These are phyloP conservation scores for Caenorhabditis sulstoni DNA, from an alignment of 2,888 invertebrate species.

Conservation along the genomic window DNA sequence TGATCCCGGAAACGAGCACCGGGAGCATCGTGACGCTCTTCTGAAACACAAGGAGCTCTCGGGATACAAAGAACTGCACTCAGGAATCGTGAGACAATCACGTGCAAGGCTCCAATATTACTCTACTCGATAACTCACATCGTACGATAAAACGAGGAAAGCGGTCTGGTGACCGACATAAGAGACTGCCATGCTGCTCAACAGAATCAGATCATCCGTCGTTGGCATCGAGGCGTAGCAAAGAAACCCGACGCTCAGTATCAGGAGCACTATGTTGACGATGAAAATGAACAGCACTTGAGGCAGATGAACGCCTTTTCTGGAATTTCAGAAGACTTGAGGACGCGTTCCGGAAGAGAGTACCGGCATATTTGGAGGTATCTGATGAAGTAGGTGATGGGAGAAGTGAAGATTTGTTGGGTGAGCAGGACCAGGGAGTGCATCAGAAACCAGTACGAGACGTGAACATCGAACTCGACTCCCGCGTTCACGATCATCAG, in stretches of 20 bases:
- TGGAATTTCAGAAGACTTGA: constrained; percentile 7
- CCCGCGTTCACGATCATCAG: constrained; percentile 36
- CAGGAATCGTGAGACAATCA: too few species aligned
- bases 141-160: constrained; percentile 33
- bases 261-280: constrained; percentile 14
- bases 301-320: constrained; percentile 29
- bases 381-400: constrained; percentile 23
- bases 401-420: constrained; percentile 28
- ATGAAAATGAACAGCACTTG: constrained; percentile 8
- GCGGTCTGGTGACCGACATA: constrained; percentile 23
- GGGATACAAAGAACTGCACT: too few species aligned
- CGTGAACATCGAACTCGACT: not conserved
- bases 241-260: constrained; percentile 8
- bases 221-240: constrained; percentile 27
- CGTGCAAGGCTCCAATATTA: too few species aligned
- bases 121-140: constrained; percentile 26
- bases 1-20: constrained; percentile 13
- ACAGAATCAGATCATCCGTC: constrained; percentile 6
- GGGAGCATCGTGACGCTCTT: constrained; percentile 5
- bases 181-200: constrained; percentile 17
- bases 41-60: not conserved
- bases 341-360: not conserved
- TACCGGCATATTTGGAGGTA: constrained; percentile 37
- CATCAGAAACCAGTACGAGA: constrained; percentile 15
- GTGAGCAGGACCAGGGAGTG: constrained; percentile 17